A percentile compares a stretch with the other conserved stretches of the same genome.
These are phyloP conservation scores for Drosophila mettleri DNA, from an alignment of 2,888 invertebrate species.

Conservation along the genomic window DNA sequence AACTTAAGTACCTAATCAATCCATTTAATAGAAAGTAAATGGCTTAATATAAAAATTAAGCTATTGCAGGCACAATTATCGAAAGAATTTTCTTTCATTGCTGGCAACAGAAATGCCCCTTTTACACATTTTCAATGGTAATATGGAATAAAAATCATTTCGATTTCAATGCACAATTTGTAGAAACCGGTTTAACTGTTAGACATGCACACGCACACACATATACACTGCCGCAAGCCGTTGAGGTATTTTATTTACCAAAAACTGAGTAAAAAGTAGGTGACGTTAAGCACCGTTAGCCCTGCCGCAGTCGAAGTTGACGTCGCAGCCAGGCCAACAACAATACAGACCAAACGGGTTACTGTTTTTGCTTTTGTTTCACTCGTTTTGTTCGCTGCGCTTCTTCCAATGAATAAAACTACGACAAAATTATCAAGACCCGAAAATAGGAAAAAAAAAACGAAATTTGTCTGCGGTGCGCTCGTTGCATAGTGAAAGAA, in stretches of 20 bases:
- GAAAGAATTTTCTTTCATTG: neutral
- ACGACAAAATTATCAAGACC: conserved; percentile 35
- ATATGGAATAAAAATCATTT: conserved; percentile 58
- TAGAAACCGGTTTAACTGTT: conserved; percentile 72
- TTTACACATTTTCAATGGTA: neutral
- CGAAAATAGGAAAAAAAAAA: conserved; percentile 41
- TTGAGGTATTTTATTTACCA: conserved; percentile 58
- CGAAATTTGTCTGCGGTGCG: conserved; percentile 51
- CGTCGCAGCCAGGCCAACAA: conserved; percentile 28
- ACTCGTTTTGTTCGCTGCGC: conserved; percentile 44
- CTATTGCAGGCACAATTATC: neutral
- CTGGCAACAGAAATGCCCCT: neutral
- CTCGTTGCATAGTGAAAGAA: conserved; percentile 49
- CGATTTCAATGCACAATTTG: conserved; percentile 71
- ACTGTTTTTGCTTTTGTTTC: conserved; percentile 50
- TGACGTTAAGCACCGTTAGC: conserved; percentile 78
- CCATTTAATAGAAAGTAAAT: too few species aligned
- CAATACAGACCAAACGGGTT: conserved; percentile 59
- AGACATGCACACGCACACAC: conserved; percentile 29
- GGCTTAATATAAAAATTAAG: neutral
- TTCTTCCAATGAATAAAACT: conserved; percentile 37
- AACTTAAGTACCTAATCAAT: too few species aligned
- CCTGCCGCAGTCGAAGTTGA: conserved; percentile 40
- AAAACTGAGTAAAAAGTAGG: conserved; percentile 71
- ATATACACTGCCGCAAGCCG: conserved; percentile 11